Base-by-base conservation (phyloP, 2,113 vertebrate species). In the Hemibagrus wyckioides region DNA sequence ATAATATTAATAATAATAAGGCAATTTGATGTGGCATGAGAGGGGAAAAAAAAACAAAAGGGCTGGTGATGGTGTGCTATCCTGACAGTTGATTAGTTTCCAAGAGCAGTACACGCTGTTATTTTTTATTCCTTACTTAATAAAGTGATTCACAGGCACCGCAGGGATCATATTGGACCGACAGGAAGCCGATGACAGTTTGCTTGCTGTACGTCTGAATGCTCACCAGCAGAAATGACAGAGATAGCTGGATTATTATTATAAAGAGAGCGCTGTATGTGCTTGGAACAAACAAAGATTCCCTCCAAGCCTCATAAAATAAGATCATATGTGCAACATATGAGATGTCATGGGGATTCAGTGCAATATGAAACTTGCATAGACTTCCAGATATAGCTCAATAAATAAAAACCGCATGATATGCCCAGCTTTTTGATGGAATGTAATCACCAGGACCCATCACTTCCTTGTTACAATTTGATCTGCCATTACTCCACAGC, bases 351-450 rank as follows among this genome's bases (percentile, higher is more conserved):
- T 19, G 57, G 56, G 67, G 13, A 65, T 65, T 84, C 59, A 67
- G 39, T 59, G 85, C 21, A 86, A 56, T 86, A 69, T 59, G 33
- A 82, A 86, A 73, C 77, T 56, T 85, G 84, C 84, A 52, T 65
- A 65, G n/a, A 65, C 50, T 54, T 81, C 39, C n/a, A 82, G 73
- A 73, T 82, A 73, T 86, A 86, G 76, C 50, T n/a, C 4, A 11
- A 21, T 33, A 67, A 39, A 28, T 13, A 10, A 54, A n/a, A 80
- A 41, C 41, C 17, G 56, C 39, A 85, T 13, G 28, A 39, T 65
- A 36, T n/a, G 11, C 39, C 30, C 19, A 1, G 39, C 56, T 85
- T 48, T 61, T 15, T 36, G 57, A 61, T 76, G n/a, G 54, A 50
- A 61, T 13, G 57, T 30, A 52, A 73, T 73, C 30, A 44, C 41